Conservation (phyloP, 2,888 invertebrate genomes). For the Muschampia plurimacula region DNA sequence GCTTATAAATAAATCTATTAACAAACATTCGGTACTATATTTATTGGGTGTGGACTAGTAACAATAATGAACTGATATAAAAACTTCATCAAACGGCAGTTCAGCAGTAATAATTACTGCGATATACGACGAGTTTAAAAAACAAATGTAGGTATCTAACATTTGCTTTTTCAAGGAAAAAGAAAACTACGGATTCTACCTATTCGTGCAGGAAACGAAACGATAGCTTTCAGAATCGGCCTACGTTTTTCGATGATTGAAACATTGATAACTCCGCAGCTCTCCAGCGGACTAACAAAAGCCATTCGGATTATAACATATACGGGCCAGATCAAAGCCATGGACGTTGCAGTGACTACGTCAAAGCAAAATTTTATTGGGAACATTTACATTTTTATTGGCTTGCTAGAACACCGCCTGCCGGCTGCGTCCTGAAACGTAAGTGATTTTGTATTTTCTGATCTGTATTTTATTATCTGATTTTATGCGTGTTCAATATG, state of each 20-base stretch:
- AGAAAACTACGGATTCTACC: not conserved
- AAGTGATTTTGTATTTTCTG: constrained; percentile 86
- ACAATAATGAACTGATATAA: too few species aligned
- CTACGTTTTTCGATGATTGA: constrained; percentile 27
- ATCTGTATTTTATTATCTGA: constrained; percentile 84
- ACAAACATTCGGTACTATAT: too few species aligned
- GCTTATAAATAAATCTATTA: too few species aligned
- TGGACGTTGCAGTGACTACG: constrained; percentile 62
- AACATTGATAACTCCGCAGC: constrained; percentile 23
- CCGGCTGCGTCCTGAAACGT: constrained; percentile 72
- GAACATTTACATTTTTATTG: constrained; percentile 85
- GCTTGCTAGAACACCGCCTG: constrained; percentile 79
- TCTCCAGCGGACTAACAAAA: constrained; percentile 56
- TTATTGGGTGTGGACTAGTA: too few species aligned
- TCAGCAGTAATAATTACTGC: not conserved
- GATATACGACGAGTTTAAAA: not conserved
- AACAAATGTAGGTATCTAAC: not conserved
- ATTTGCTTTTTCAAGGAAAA: not conserved
- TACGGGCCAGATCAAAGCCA: constrained; percentile 74
- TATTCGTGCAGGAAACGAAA: not conserved
- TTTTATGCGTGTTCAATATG: constrained; percentile 82
- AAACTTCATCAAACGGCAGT: not conserved
- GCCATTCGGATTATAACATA: constrained; percentile 69
- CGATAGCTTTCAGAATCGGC: not conserved
- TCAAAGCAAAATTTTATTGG: constrained; percentile 84